These are phyloP conservation scores for Tubulanus polymorphus DNA, from an alignment of 2,888 invertebrate species.

Conservation along the genomic window DNA sequence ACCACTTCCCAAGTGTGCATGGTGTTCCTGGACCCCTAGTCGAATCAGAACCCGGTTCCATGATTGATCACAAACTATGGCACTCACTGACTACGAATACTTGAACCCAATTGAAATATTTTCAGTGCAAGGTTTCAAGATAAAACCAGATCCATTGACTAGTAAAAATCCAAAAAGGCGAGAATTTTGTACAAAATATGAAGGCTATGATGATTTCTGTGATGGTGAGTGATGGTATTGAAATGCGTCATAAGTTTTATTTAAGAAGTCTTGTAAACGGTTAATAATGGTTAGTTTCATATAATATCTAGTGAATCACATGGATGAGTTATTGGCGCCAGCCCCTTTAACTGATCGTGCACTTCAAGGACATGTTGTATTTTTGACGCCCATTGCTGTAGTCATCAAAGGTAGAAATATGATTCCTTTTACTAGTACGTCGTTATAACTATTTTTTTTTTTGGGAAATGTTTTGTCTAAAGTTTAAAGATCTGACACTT, in stretches of 20 bases:
- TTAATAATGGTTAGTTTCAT: no score
- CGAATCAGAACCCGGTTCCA: no score
- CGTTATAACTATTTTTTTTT: no score
- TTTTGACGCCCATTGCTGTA: slow-evolving; percentile 53
- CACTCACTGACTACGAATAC: not conserved
- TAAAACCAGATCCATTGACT: slow-evolving; percentile 50
- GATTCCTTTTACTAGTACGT: no score
- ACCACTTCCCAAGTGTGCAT: no score
- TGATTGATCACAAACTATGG: no score
- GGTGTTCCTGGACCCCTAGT: no score
- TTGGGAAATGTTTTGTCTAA: slow-evolving; percentile 5
- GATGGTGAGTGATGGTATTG: slow-evolving; percentile 35
- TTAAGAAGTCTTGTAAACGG: no score
- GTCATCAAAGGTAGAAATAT: slow-evolving; percentile 56
- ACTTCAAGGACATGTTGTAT: slow-evolving; percentile 47
- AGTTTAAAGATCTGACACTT: no score
- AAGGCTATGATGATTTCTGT: slow-evolving; percentile 55
- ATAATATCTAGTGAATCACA: slow-evolving; percentile 39
- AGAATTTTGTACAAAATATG: slow-evolving; percentile 54
- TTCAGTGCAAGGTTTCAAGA: slow-evolving; percentile 40
- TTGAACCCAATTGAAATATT: not conserved
- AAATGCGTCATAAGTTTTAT: no score
- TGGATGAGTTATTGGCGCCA: slow-evolving; percentile 51
- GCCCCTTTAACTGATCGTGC: slow-evolving; percentile 45
- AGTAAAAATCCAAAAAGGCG: slow-evolving; percentile 51